Evolutionary conservation across 2,113 vertebrate species (phyloP).

Genomic region (Chrysemys picta): DNA sequence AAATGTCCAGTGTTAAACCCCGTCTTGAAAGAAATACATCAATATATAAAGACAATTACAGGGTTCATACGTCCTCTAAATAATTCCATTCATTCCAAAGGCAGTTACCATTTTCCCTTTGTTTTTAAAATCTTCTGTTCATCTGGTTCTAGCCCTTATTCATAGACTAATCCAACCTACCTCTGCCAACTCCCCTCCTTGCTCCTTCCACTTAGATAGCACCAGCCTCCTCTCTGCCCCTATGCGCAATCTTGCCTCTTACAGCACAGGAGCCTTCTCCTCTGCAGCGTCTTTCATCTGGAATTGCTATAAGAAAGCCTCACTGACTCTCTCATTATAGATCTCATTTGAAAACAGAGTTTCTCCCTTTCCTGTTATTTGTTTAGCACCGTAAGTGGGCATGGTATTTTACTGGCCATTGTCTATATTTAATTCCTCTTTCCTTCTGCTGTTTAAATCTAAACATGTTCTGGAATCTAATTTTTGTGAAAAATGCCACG

Average conservation of each 20-base stretch:
- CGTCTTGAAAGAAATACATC: background rate
- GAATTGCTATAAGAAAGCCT: background rate
- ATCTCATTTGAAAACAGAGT: background rate
- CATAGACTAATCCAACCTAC: accelerated
- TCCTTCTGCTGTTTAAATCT: background rate
- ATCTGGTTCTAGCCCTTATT: background rate
- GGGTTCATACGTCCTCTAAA: background rate
- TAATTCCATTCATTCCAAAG: background rate
- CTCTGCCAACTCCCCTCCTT: background rate
- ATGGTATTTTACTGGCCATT: background rate
- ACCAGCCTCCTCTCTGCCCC: background rate
- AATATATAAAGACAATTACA: background rate
- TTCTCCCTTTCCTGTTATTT: background rate
- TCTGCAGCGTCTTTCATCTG: background rate
- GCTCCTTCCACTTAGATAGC: background rate
- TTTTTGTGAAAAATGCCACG: background rate
- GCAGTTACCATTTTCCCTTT: background rate
- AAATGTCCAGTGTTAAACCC: background rate
- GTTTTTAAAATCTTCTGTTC: background rate
- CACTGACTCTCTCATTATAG: background rate
- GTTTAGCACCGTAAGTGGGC: background rate
- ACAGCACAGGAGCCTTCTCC: background rate
- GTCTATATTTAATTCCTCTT: background rate
- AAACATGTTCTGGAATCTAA: background rate
- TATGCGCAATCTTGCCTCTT: background rate